Base-by-base conservation (phyloP, 2,113 vertebrate species). In the Salvelinus namaycush region DNA sequence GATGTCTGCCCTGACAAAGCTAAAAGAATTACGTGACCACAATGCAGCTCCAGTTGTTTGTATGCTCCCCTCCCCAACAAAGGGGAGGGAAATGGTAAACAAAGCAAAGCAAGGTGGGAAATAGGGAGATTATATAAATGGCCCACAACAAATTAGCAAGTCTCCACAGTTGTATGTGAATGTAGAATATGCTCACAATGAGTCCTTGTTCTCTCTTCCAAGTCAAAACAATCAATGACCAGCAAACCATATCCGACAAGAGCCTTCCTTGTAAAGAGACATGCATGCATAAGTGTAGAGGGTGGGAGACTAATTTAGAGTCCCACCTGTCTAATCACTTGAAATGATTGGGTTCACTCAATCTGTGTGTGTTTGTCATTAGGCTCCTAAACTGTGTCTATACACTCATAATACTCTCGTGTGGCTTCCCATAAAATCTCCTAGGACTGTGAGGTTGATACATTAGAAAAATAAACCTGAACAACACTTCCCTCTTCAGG, bases 1-100 rank as follows among this genome's bases (percentile, higher is more conserved):
- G 86, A 89, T 83, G 88, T 81, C 79, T 85, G 86, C 83, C 48
- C 77, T 67, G 76, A 88, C 77, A 84, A 86, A 89, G 87, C 76
- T 71, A 86, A 87, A 90, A 90, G 83, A 88, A 89, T 83, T 85
- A 89, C 78, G 73, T 60, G 73, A 83, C 83, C 82, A 84, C 85
- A 85, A 76, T 67, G 74, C 54, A 24, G 48, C 78, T 51, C 66
- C 69, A 79, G 80, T 85, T 83, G 79, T 87, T 86, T 88, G 73
- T 72, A 62, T 44, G 76, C 81, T 76, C 81, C 80, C 79, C 62
- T 70, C 79, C 79, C 80, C 79, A 68, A 87, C 83, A 76, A 80
- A 87, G 76, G 74, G 80, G 80, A 4, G 68, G 85, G 49, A 75
- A 7, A 31, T 64, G 22, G 83, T 5, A 73, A 82, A 88, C 87